Percentiles rank a stretch among this genome's conserved stretches.
phyloP scores from a whole-genome alignment of 2,888 invertebrate genomes.

The Athalia rosae region DNA sequence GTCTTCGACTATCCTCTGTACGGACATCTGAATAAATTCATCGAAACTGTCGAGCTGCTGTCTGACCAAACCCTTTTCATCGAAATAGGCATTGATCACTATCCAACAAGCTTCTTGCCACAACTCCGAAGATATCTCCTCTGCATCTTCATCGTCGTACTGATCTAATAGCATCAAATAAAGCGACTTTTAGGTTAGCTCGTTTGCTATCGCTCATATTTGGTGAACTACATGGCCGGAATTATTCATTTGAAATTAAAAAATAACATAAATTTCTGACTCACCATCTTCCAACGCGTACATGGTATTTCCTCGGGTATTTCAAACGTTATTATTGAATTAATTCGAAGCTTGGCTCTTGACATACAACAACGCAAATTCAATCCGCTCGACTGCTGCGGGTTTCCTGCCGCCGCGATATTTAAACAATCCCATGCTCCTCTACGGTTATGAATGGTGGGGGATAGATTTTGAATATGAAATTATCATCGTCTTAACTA shows the following conservation, averaged over 20 bases:
- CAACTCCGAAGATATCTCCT: slow-evolving; percentile 97
- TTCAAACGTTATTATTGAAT: background rate
- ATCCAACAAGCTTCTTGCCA: slow-evolving; percentile 99
- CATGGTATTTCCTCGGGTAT: background rate
- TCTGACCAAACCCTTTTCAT: slow-evolving; percentile 99
- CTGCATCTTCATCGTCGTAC: slow-evolving; percentile 91
- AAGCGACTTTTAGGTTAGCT: slow-evolving; percentile 8
- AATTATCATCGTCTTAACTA: too few species aligned
- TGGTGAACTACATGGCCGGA: background rate
- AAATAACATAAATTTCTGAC: background rate
- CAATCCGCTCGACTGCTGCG: too few species aligned
- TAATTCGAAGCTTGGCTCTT: too few species aligned
- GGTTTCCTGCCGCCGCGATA: too few species aligned
- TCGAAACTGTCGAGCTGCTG: slow-evolving; percentile 99
- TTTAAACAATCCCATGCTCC: too few species aligned
- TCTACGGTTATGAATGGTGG: too few species aligned
- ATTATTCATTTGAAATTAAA: background rate
- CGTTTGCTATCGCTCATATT: background rate
- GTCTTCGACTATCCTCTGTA: slow-evolving; percentile 99
- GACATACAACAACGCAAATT: too few species aligned
- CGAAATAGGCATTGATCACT: slow-evolving; percentile 99
- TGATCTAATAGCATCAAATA: slow-evolving; percentile 49
- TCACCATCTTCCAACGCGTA: slow-evolving; percentile 39
- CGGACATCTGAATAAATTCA: slow-evolving; percentile 99
- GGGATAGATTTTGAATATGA: too few species aligned